Evolutionary conservation across 1,140 invertebrate species (phyloP), one percentile per base, ranked within the genome.

Genomic region (Heliconius himera): DNA sequence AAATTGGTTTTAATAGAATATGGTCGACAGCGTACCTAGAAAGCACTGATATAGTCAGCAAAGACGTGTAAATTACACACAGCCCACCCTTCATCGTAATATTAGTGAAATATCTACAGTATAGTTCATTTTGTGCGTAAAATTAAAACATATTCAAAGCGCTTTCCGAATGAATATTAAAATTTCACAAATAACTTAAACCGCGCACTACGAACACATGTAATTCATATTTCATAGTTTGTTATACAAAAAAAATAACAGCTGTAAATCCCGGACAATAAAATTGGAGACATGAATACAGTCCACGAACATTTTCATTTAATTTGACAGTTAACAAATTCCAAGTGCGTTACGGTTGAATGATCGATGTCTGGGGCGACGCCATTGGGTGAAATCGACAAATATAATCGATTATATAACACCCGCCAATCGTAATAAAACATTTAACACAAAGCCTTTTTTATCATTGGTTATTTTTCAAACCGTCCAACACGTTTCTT

Each of bases 81-180:
- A 95, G 88, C 81, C 91, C 94, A 87, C 95, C 92, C 95, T 94
- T 96, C 96, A 96, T 96, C 87, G 92, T 95, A 94, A 89, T 88
- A 92, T 91, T 83, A 93, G 81, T 91, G 88, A 89, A 87, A 90
- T 89, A 91, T 93, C 89, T 88, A 92, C 90, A 90, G 86, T 92
- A 87, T 82, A 90, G 91, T 91, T 87, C 93, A 94, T 94, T 94
- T 94, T 94, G 92, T 90, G 89, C 86, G 85, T 82, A 90, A 91
- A 88, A 85, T 91, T 91, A 92, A 87, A 82, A 87, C 87, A 90
- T 91, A 85, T 84, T 91, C 86, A 89, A 88, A 88, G 85, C 84
- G 82, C 77, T 84, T 82, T 77, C 74, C 74, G 60, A 77, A 80
- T 56, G 80, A 83, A 83, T 82, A 86, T 83, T 82, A 81, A 81